Percentiles rank a stretch among this genome's conserved stretches.
Evolutionary conservation across 2,888 invertebrate genomes (phyloP).

Genomic region (Nesidiocoris tenuis): DNA sequence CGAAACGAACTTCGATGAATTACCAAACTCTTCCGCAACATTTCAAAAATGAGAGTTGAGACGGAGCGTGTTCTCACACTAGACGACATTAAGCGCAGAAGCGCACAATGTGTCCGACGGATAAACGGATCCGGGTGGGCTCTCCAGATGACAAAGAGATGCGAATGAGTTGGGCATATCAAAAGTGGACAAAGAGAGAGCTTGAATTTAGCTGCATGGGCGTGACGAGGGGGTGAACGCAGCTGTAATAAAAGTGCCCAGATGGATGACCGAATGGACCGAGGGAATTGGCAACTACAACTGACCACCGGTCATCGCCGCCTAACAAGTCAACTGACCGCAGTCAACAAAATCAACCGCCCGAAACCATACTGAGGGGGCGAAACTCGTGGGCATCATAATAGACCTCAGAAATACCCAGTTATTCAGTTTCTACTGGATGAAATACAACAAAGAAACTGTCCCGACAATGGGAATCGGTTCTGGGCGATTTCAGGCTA

Average conservation of each 20-base stretch:
- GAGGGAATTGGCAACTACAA: not conserved
- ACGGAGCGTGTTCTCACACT: too few species aligned
- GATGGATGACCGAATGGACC: not conserved
- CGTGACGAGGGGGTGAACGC: not conserved
- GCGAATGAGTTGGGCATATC: too few species aligned
- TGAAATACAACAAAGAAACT: too few species aligned
- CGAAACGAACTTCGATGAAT: too few species aligned
- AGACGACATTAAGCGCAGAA: not conserved
- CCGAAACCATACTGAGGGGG: not conserved
- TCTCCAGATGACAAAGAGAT: too few species aligned
- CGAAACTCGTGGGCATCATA: not conserved
- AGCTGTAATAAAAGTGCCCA: not conserved
- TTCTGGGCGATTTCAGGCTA: too few species aligned
- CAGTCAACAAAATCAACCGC: not conserved
- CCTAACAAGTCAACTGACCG: not conserved
- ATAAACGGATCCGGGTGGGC: too few species aligned
- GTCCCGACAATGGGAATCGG: too few species aligned
- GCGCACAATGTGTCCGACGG: not conserved
- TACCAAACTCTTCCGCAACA: too few species aligned
- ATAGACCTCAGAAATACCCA: too few species aligned
- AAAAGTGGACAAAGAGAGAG: not conserved
- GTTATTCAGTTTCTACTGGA: too few species aligned
- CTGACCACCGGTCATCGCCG: not conserved
- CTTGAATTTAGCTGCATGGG: not conserved
- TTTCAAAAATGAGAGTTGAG: too few species aligned